Evolutionary conservation across 2,888 invertebrate species (phyloP), one percentile per base, ranked within the genome.

Genomic region (Patella depressa): DNA sequence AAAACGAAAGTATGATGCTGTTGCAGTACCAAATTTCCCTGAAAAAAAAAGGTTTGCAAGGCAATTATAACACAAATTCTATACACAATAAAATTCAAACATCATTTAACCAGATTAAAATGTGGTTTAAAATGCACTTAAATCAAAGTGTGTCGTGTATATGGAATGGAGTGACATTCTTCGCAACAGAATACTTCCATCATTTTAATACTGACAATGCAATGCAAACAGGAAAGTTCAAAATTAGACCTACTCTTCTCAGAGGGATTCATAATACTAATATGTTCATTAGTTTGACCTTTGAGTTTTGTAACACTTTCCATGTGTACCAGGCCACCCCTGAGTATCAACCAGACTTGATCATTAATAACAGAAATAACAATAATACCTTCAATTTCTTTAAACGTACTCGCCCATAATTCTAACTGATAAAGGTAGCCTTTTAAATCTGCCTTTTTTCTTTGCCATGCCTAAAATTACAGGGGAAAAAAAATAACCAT

Each of bases 321-420:
- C 34, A 5, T 34, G 34, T 34, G 34, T 9, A 45, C 9, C 45
- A 0, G 0, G 7, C 9, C 45, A 45, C 0, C 45, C 45, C 45
- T 9, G 9, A 9, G 45, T 45, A 9, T 9, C 9, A 45, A 45
- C 7, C 45, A 9, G 34, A 34, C 34, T 34, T 34, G 34, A 34
- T 7, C 9, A 45, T 45, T 45, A 45, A 9, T 45, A 45, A 45
- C 45, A 45, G 9, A 45, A 45, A 7, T 45, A 3, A 74, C 17
- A 11, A 55, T 78, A 88, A 94, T 95, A 74, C 96, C 96, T 91
- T 96, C 96, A 76, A 97, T 96, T 78, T 94, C 94, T 85, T 95
- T 94, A 86, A 96, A 92, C 73, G 95, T 94, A 4, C 94, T 93
- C 76, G 94, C 94, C 96, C 96, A 96, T 0, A 96, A 92, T 83